Evolutionary conservation across 2,113 vertebrate species (phyloP).

Genomic region (Gasterosteus aculeatus): DNA sequence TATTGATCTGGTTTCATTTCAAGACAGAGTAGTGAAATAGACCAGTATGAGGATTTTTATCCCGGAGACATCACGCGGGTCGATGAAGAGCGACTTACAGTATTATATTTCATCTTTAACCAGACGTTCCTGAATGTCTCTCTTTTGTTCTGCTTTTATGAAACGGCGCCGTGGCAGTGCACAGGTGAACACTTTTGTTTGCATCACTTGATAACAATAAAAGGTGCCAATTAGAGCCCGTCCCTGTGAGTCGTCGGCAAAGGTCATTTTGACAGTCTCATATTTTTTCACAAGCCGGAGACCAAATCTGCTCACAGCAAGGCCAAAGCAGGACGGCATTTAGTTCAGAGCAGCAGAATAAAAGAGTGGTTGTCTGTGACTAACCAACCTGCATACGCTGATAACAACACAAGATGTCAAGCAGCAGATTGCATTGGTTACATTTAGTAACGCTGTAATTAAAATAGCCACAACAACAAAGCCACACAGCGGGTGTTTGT

Average conservation of each 20-base stretch:
- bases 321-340: constrained; percentile 53
- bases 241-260: constrained; percentile 62
- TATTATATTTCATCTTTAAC: constrained; percentile 68
- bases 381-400: constrained; percentile 12
- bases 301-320: constrained; percentile 41
- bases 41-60: constrained; percentile 58
- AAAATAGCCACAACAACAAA: background rate
- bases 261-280: constrained; percentile 73
- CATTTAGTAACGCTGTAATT: constrained; percentile 8
- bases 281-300: constrained; percentile 62
- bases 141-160: constrained; percentile 8
- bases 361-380: constrained; percentile 41
- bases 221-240: constrained; percentile 70
- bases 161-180: constrained; percentile 27
- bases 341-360: constrained; percentile 26
- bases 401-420: constrained; percentile 42
- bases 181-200: constrained; percentile 47
- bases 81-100: constrained; percentile 48
- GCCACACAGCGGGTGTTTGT: constrained; percentile 25
- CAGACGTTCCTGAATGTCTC: constrained; percentile 26
- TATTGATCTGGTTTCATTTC: constrained; percentile 68
- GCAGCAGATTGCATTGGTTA: constrained; percentile 34
- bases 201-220: constrained; percentile 63
- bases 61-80: constrained; percentile 52
- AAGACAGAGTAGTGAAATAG: constrained; percentile 54